phyloP scores from a whole-genome alignment of 2,797 vertebrate genomes.

The Sebastes reedi region DNA sequence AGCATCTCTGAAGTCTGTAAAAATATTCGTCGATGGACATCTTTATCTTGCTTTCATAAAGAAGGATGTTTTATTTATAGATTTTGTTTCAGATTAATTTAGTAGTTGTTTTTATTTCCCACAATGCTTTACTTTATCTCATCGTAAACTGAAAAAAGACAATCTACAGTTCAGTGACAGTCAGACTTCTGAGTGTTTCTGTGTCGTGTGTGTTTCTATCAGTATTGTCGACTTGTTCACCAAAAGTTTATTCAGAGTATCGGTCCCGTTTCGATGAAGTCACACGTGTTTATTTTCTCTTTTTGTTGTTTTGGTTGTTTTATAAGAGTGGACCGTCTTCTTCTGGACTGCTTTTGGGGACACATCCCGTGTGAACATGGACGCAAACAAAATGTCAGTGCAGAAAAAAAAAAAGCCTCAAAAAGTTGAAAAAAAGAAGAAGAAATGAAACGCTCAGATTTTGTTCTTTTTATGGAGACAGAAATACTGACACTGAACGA shows the following conservation, averaged over 20 bases:
- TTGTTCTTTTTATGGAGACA: constrained; percentile 63
- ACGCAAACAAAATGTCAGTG: constrained; percentile 49
- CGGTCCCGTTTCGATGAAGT: constrained; percentile 39
- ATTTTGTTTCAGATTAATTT: neutral
- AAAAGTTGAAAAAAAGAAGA: constrained; percentile 41
- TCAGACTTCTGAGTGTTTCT: neutral
- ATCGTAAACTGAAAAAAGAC: neutral
- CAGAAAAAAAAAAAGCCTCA: constrained; percentile 36
- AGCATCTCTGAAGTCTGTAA: neutral
- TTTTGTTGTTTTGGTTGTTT: neutral
- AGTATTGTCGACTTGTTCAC: constrained; percentile 61
- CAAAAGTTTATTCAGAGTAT: constrained; percentile 51
- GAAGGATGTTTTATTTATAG: neutral
- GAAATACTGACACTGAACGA: constrained; percentile 80
- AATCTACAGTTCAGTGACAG: neutral
- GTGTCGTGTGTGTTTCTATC: constrained; percentile 39
- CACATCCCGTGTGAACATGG: constrained; percentile 21
- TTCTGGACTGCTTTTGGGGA: constrained; percentile 23
- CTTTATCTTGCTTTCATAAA: neutral
- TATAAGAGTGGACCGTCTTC: constrained; percentile 3
- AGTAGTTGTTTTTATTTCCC: constrained; percentile 16
- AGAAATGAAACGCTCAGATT: constrained; percentile 67
- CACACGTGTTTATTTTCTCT: neutral
- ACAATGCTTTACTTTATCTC: constrained; percentile 49
- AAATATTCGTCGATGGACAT: neutral